Evolutionary conservation across 2,113 vertebrate species (phyloP).

Genomic region (Rhea americana): DNA sequence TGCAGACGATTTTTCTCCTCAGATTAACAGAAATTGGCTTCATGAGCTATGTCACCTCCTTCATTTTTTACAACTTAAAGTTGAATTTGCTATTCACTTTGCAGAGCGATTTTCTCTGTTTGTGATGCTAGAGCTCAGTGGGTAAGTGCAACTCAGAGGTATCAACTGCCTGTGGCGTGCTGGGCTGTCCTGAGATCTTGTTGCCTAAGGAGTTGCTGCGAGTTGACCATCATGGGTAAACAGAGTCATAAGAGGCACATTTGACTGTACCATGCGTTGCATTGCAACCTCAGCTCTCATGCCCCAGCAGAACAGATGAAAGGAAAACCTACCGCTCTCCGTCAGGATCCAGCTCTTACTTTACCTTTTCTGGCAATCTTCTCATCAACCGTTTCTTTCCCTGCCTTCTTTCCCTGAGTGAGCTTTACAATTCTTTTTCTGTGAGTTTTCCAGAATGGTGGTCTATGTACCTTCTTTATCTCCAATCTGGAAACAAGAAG

Average conservation of each 20-base stretch:
- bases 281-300: not conserved
- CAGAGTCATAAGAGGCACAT: not conserved
- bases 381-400: not conserved
- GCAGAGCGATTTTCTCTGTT: too few species aligned
- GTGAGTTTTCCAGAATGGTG: not conserved
- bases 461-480: not conserved
- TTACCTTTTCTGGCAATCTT: not conserved
- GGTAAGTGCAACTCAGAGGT: too few species aligned
- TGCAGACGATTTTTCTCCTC: too few species aligned
- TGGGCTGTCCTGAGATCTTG: too few species aligned
- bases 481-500: not conserved
- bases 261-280: not conserved
- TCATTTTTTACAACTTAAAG: too few species aligned
- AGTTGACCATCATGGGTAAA: not conserved
- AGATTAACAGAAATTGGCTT: too few species aligned
- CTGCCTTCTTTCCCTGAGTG: not conserved
- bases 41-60: too few species aligned
- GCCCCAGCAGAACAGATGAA: not conserved
- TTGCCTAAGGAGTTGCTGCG: not conserved
- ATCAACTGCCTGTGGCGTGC: too few species aligned
- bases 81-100: too few species aligned
- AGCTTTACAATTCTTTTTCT: not conserved
- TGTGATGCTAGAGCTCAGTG: too few species aligned
- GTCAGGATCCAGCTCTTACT: not conserved
- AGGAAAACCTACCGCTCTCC: not conserved